Percentiles rank a stretch among this genome's conserved stretches.
These are phyloP conservation scores for Neotoxoptera formosana DNA, from an alignment of 1,140 invertebrate genomes.

Conservation along the genomic window DNA sequence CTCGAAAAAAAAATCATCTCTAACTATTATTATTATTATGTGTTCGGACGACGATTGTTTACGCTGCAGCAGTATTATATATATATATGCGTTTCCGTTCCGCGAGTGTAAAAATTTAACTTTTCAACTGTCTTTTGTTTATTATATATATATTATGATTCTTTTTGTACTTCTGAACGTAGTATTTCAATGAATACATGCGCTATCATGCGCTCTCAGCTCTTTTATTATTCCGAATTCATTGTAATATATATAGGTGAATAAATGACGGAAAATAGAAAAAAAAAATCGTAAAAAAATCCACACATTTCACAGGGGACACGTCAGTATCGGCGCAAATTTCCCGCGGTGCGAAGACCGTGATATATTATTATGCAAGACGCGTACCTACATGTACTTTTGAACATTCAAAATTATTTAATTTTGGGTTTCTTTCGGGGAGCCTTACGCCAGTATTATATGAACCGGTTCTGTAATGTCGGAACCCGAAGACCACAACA, in stretches of 20 bases:
- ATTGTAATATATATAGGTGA: background rate
- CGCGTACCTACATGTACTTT: background rate
- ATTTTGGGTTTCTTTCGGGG: background rate
- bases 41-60: constrained; percentile 2
- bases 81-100: background rate
- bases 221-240: background rate
- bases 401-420: background rate
- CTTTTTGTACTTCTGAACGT: background rate
- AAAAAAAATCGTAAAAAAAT: background rate
- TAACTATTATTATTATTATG: background rate
- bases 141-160: background rate
- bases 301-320: background rate
- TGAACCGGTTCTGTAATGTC: background rate
- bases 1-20: background rate
- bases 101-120: background rate
- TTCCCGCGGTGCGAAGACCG: background rate
- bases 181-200: background rate
- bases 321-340: background rate
- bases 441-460: background rate
- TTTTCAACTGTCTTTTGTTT: constrained; percentile 13
- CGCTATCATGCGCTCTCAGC: background rate
- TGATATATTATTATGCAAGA: background rate
- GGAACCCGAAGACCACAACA: background rate
- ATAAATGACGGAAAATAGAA: background rate
- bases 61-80: background rate